Evolutionary conservation across 2,113 vertebrate species (phyloP).

Genomic region (Nanger granti): DNA sequence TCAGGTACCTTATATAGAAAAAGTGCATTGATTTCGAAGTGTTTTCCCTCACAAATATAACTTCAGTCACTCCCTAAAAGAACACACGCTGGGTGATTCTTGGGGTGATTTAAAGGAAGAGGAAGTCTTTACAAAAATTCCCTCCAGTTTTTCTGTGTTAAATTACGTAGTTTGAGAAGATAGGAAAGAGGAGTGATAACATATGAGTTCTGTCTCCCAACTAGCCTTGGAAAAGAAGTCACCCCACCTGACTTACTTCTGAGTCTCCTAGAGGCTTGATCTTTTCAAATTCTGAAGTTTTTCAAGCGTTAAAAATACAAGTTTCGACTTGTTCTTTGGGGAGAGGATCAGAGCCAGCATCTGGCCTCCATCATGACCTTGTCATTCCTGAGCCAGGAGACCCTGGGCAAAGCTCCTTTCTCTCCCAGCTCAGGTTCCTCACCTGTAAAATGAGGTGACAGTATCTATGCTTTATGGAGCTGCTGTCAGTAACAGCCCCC

Average conservation of each 20-base stretch:
- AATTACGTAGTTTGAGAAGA: background rate
- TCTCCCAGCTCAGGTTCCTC: background rate
- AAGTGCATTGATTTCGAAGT: background rate
- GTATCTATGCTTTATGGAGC: rapidly evolving
- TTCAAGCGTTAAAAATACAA: background rate
- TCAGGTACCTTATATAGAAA: background rate
- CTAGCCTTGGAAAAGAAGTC: background rate
- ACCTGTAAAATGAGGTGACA: background rate
- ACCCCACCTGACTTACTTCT: background rate
- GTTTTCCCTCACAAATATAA: background rate
- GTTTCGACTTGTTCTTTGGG: background rate
- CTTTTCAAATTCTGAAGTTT: background rate
- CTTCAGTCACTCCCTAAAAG: background rate
- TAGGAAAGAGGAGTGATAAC: background rate
- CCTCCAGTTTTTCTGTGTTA: background rate
- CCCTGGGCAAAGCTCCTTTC: background rate
- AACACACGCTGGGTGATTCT: background rate
- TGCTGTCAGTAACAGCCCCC: background rate
- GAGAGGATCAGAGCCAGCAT: background rate
- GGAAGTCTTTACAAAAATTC: background rate
- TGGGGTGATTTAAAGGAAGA: background rate
- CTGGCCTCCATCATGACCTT: background rate
- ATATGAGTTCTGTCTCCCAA: background rate
- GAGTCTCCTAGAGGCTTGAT: background rate
- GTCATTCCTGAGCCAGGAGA: background rate